Percentiles rank a stretch among this genome's conserved stretches.
Evolutionary conservation across 2,797 vertebrate genomes (phyloP).

Genomic region (Bufotes viridis): DNA sequence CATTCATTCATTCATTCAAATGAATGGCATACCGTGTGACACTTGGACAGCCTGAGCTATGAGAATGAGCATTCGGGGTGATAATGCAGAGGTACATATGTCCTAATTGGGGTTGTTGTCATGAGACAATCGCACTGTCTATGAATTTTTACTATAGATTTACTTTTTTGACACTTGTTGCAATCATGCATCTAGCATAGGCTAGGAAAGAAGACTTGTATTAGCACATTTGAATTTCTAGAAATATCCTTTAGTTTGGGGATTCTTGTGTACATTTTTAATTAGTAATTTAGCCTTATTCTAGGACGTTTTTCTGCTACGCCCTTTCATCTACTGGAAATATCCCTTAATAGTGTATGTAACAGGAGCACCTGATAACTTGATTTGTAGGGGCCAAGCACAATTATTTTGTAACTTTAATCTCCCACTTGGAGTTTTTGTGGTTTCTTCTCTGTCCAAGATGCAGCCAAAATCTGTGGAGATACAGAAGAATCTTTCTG

Average conservation of each 20-base stretch:
- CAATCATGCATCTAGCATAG: background rate
- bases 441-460: conserved; percentile 12
- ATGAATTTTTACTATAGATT: too few species aligned
- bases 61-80: background rate
- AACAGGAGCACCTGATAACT: background rate
- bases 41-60: background rate
- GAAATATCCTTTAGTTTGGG: background rate
- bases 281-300: background rate
- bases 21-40: background rate
- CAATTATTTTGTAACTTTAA: conserved; percentile 1
- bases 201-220: background rate
- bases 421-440: conserved; percentile 3
- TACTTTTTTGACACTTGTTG: background rate
- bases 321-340: background rate
- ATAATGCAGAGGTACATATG: background rate
- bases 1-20: background rate
- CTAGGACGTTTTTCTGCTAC: background rate
- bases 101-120: background rate
- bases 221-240: background rate
- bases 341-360: background rate
- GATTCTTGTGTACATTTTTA: background rate
- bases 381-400: background rate
- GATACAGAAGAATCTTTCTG: background rate
- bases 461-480: background rate
- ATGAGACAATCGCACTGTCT: background rate